Conservation (phyloP, 1,140 invertebrate species). For the Heterodera schachtii region DNA sequence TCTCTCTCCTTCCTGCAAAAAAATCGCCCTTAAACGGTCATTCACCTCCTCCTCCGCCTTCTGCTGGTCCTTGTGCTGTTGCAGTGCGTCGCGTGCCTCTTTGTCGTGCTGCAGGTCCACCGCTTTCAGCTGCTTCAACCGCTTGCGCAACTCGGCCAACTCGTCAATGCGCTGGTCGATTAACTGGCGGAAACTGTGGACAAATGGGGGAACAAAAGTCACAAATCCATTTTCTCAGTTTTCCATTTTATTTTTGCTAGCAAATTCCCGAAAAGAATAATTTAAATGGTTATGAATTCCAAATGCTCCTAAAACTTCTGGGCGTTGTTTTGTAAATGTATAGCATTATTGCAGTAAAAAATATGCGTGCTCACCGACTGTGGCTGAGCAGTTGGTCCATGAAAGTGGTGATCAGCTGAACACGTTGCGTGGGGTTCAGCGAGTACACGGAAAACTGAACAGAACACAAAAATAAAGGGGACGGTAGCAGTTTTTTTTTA, state of each 20-base stretch:
- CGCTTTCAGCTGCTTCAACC: constrained; percentile 14
- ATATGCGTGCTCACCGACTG: background rate
- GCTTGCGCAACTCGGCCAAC: constrained; percentile 25
- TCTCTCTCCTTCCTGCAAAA: too few relatives aligned
- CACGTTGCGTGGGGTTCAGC: constrained; percentile 26
- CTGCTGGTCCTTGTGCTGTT: background rate
- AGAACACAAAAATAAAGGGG: too few relatives aligned
- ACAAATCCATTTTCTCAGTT: too few relatives aligned
- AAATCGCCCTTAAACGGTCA: too few relatives aligned
- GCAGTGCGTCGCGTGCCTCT: constrained; percentile 31
- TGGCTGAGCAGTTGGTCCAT: constrained; percentile 39
- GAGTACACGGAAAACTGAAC: constrained; percentile 37
- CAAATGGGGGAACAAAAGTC: too few relatives aligned
- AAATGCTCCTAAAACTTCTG: too few relatives aligned
- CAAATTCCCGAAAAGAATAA: too few relatives aligned
- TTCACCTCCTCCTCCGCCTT: background rate
- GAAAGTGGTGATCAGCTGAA: constrained; percentile 30
- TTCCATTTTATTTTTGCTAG: too few relatives aligned
- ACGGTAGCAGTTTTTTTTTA: too few relatives aligned
- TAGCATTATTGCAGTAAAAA: too few relatives aligned
- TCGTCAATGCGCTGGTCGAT: constrained; percentile 39
- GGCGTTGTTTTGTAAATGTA: background rate
- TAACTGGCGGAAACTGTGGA: constrained; percentile 27
- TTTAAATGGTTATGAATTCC: too few relatives aligned
- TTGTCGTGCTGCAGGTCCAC: constrained; percentile 39